Conservation (phyloP, 2,797 vertebrate genomes). For the Amblyraja radiata region DNA sequence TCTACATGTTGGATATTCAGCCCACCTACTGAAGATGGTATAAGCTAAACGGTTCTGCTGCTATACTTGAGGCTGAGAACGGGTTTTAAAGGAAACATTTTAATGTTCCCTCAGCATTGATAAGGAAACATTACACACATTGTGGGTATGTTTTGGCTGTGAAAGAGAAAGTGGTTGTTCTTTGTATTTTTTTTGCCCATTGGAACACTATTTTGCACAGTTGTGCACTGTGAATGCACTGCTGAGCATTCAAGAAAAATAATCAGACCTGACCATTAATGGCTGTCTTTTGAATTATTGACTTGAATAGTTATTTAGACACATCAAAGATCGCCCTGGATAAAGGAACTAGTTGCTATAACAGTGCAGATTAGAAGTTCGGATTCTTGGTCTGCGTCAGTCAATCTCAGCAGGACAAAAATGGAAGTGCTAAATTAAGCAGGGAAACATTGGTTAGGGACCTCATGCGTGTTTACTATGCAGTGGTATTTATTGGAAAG, state of each 20-base stretch:
- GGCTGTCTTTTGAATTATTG: neutral
- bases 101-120: neutral
- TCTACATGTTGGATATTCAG: neutral
- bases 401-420: neutral
- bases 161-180: neutral
- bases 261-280: neutral
- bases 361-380: neutral
- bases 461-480: slow-evolving; percentile 1
- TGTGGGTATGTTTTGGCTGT: neutral
- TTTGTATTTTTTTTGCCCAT: neutral
- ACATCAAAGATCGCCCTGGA: neutral
- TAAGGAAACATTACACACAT: neutral
- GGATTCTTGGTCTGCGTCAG: neutral
- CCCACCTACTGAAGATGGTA: neutral
- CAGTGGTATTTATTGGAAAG: neutral
- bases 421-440: neutral
- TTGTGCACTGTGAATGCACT: slow-evolving; percentile 18
- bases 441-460: neutral
- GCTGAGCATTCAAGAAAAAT: slow-evolving; percentile 2
- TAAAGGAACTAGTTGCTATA: neutral
- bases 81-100: slow-evolving; percentile 19
- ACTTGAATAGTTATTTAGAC: neutral
- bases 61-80: neutral
- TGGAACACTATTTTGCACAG: neutral
- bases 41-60: neutral